Conservation (phyloP, 2,888 invertebrate species). For the Spisula solida region DNA sequence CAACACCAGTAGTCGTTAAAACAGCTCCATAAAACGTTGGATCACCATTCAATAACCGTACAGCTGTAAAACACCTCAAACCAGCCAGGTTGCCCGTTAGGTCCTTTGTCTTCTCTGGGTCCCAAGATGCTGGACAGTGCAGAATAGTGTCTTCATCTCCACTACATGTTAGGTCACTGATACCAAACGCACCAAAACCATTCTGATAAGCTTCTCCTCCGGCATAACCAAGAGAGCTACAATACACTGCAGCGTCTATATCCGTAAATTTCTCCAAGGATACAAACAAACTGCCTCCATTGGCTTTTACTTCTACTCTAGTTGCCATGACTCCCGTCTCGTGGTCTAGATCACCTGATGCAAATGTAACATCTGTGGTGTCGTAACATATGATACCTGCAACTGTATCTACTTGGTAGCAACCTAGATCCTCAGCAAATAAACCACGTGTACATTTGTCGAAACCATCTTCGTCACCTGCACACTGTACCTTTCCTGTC, state of each 20-base stretch:
- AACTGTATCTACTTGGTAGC: conserved; percentile 58
- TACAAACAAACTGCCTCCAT: conserved; percentile 51
- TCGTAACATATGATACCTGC: conserved; percentile 71
- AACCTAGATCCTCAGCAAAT: conserved; percentile 62
- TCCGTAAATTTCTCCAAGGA: conserved; percentile 91
- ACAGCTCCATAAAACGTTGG: conserved; percentile 65
- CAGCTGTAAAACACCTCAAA: conserved; percentile 73
- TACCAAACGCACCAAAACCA: conserved; percentile 77
- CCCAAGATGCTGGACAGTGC: conserved; percentile 89
- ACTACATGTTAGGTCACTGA: conserved; percentile 91
- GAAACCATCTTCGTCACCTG: conserved; percentile 55
- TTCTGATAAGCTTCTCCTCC: conserved; percentile 66
- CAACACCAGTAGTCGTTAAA: conserved; percentile 62
- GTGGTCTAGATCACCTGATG: conserved; percentile 33
- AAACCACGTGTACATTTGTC: conserved; percentile 52
- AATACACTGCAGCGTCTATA: conserved; percentile 89
- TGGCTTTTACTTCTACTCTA: conserved; percentile 41
- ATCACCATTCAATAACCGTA: conserved; percentile 67
- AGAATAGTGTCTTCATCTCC: conserved; percentile 91
- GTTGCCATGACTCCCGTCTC: conserved; percentile 57
- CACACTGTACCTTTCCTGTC: conserved; percentile 88
- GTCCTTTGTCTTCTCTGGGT: conserved; percentile 58
- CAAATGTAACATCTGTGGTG: conserved; percentile 23
- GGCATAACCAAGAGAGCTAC: conserved; percentile 87
- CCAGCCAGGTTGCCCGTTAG: conserved; percentile 56